Evolutionary conservation across 2,888 invertebrate genomes (phyloP).

Genomic region (Cerastis leucographa): DNA sequence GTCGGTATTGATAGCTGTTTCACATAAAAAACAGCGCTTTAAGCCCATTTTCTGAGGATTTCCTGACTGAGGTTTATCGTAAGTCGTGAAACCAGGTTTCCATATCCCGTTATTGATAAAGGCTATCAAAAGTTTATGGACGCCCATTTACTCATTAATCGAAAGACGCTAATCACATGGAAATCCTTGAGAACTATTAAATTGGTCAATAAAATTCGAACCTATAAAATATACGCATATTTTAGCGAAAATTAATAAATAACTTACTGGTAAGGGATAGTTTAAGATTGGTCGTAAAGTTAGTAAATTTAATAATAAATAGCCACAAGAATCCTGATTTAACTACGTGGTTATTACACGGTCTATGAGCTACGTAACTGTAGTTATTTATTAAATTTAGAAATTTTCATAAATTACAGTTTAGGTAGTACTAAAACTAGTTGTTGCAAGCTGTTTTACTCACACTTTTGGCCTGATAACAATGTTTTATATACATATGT

Average conservation of each 20-base stretch:
- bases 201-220: conserved; percentile 22
- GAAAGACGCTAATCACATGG: conserved; percentile 7
- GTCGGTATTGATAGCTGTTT: too few species aligned
- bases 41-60: too few species aligned
- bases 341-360: not conserved
- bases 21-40: too few species aligned
- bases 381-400: conserved; percentile 6
- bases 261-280: conserved; percentile 14
- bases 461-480: not conserved
- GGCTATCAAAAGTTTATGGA: conserved; percentile 13
- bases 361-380: conserved; percentile 8
- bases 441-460: not conserved
- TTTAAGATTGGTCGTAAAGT: conserved; percentile 47
- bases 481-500: not conserved
- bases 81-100: not conserved
- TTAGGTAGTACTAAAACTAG: not conserved
- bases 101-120: not conserved
- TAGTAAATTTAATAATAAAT: conserved; percentile 33
- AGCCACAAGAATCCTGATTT: conserved; percentile 18
- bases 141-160: not conserved
- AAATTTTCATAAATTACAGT: conserved; percentile 16
- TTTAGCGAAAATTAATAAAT: conserved; percentile 41
- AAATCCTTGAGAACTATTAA: conserved; percentile 12
- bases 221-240: conserved; percentile 25
- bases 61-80: too few species aligned